Evolutionary conservation across 2,797 vertebrate species (phyloP).

Genomic region (Lepilemur ruficaudatus): DNA sequence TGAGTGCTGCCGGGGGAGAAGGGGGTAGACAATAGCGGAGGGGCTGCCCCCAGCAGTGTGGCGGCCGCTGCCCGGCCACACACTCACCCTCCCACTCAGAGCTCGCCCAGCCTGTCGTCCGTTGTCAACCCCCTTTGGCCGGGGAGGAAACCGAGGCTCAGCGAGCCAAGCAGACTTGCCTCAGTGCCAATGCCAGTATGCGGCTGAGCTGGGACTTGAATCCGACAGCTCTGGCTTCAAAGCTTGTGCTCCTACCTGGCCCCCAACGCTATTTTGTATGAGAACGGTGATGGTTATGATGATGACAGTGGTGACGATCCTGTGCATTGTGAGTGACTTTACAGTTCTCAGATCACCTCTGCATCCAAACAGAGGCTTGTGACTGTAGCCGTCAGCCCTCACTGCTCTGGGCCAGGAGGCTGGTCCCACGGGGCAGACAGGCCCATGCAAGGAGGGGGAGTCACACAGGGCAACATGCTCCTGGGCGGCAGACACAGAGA

Average conservation of each 20-base stretch:
- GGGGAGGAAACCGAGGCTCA: neutral
- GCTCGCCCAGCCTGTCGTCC: no score
- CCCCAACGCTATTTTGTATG: neutral
- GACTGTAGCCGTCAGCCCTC: neutral
- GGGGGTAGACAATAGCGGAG: no score
- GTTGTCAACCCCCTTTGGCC: neutral
- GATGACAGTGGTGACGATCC: fast-evolving
- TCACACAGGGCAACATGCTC: neutral
- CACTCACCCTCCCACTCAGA: neutral
- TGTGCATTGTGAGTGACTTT: neutral
- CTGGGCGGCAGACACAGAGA: neutral
- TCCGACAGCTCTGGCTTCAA: neutral
- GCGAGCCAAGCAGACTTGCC: neutral
- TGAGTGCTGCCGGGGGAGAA: no score
- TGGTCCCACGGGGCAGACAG: neutral
- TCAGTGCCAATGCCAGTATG: neutral
- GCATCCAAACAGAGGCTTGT: neutral
- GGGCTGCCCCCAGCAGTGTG: neutral
- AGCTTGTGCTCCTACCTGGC: neutral
- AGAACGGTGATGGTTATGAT: neutral
- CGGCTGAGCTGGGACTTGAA: neutral
- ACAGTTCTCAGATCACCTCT: neutral
- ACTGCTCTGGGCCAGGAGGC: neutral
- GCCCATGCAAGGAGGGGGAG: neutral
- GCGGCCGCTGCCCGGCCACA: fast-evolving